Conservation (phyloP, 2,888 invertebrate species). For the Horisme vitalbata region DNA sequence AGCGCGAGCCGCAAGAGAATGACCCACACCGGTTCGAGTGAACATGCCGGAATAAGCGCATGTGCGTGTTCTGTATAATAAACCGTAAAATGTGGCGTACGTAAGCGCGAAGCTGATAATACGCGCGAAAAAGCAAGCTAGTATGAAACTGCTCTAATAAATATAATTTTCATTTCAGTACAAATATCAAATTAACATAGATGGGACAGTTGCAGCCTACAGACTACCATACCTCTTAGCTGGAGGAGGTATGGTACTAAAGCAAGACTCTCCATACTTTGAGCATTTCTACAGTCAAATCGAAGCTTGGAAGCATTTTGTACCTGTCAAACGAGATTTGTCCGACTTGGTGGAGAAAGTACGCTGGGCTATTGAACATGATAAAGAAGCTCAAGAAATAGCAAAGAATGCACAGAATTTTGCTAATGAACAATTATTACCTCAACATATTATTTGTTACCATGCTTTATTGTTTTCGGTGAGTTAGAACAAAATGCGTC, state of each 20-base stretch:
- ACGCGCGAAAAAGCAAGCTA: no score
- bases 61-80: no score
- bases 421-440: slow-evolving; percentile 90
- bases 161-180: slow-evolving; percentile 84
- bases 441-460: slow-evolving; percentile 94
- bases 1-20: no score
- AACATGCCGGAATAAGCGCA: no score
- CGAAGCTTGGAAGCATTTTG: slow-evolving; percentile 89
- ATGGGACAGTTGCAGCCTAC: slow-evolving; percentile 98
- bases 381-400: slow-evolving; percentile 86
- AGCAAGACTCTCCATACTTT: slow-evolving; percentile 96
- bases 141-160: no score
- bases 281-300: slow-evolving; percentile 95
- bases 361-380: slow-evolving; percentile 89
- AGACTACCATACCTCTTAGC: slow-evolving; percentile 95
- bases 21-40: no score
- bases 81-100: no score
- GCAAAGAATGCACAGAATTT: slow-evolving; percentile 86
- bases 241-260: slow-evolving; percentile 93
- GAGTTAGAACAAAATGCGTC: slow-evolving; percentile 40
- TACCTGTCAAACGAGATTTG: slow-evolving; percentile 91
- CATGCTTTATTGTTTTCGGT: slow-evolving; percentile 84
- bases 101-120: no score
- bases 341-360: slow-evolving; percentile 91
- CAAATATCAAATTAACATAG: slow-evolving; percentile 96